Conservation (phyloP, 2,888 invertebrate species). For the Diloba caeruleocephala region DNA sequence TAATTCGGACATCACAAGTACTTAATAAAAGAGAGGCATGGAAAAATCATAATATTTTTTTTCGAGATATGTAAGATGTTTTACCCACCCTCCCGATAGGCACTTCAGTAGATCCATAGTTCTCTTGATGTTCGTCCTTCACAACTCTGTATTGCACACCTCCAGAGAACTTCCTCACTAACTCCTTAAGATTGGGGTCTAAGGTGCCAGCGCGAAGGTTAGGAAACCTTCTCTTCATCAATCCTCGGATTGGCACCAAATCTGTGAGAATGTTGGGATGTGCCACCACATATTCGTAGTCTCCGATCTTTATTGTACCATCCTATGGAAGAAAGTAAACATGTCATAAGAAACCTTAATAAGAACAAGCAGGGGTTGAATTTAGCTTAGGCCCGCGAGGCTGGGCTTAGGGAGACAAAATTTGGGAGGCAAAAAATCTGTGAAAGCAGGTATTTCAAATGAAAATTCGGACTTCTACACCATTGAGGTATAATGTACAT, state of each 20-base stretch:
- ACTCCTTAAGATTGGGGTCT: constrained; percentile 89
- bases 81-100: constrained; percentile 91
- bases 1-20: no score
- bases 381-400: no score
- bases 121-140: constrained; percentile 92
- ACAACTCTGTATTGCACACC: constrained; percentile 92
- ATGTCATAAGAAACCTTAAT: no score
- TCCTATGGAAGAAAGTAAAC: constrained; percentile 74
- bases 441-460: no score
- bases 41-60: no score
- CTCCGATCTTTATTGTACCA: constrained; percentile 91
- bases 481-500: no score
- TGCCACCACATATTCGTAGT: constrained; percentile 93
- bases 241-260: constrained; percentile 92
- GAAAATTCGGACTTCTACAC: no score
- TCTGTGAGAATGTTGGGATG: constrained; percentile 95
- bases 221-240: constrained; percentile 94
- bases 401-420: no score
- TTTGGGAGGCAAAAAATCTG: no score
- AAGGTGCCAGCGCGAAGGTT: constrained; percentile 91
- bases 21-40: no score
- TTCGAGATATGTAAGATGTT: no score
- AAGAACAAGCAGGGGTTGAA: no score
- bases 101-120: constrained; percentile 91
- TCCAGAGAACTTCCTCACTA: constrained; percentile 91